Base-by-base conservation (phyloP, 2,113 vertebrate genomes). In the Alethe castanea region DNA sequence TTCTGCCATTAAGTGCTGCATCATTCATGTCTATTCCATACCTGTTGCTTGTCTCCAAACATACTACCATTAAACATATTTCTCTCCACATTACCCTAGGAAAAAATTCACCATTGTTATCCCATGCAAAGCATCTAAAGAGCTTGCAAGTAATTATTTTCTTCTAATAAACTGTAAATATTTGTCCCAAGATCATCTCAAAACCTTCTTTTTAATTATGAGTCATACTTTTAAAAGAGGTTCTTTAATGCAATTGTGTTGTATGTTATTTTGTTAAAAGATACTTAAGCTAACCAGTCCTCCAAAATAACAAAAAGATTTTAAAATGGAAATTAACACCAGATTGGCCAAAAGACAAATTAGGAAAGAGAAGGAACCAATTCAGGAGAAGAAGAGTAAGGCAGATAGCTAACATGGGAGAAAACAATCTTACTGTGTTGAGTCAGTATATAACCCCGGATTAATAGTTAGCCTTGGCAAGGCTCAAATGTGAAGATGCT, bases 381-480 rank as follows among this genome's bases (percentile, higher is more conserved):
- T 80, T 73, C 59, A 72, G 54, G 66, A 78, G 88, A 96, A 90
- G 73, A 67, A 95, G n/a, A 86, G 38, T 82, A 53, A 53, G 56
- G 61, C 78, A 96, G 86, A 53, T 67, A 88, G 87, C 45, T 95
- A 86, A 86, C 93, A 56, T 52, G 52, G 29, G 25, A 45, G 56
- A 94, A 95, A 97, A 92, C 76, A 84, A 61, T 94, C 91, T 93
- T 61, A 33, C 70, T 80, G 60, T 74, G 95, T 83, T 89, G 88
- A 97, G 94, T 90, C 88, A 95, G 86, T 81, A 72, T 40, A 85
- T 85, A 94, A 81, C 90, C 62, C 65, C 81, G 91, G 95, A 93
- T 92, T 96, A 96, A 94, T 94, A 90, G 90, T 72, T 84, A 96
- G 91, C 61, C 71, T 95, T 97, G 96, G 83, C 93, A 93, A 94